Percentiles rank a stretch among this genome's conserved stretches.
phyloP scores from a whole-genome alignment of 2,113 vertebrate genomes.

The Elaphurus davidianus region DNA sequence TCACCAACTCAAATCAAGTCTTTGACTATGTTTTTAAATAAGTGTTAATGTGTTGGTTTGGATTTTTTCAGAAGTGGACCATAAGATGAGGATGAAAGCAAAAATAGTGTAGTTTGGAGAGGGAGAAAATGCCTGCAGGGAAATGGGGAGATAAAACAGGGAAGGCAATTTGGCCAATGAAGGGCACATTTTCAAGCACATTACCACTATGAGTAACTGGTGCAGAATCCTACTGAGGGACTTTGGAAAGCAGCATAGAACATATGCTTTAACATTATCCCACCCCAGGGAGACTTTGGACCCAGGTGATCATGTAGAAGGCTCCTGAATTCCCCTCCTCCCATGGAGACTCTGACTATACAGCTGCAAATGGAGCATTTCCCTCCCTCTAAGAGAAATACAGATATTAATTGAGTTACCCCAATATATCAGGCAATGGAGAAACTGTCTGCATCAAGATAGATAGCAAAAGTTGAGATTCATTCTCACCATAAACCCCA shows the following conservation, averaged over 20 bases:
- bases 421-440: not conserved
- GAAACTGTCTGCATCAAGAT: not conserved
- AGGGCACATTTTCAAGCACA: slow-evolving; percentile 26
- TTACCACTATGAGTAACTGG: not conserved
- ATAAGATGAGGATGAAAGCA: slow-evolving; percentile 17
- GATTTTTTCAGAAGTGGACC: not conserved
- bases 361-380: not conserved
- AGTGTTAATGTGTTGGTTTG: not conserved
- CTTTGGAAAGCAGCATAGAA: not conserved
- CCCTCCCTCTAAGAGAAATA: not conserved
- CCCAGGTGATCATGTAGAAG: not conserved
- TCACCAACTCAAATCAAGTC: not conserved
- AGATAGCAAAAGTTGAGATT: not conserved
- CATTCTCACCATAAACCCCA: not conserved
- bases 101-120: not conserved
- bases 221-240: slow-evolving; percentile 22
- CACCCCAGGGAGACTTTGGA: not conserved
- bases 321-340: not conserved
- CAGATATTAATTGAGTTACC: not conserved
- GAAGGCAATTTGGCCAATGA: not conserved
- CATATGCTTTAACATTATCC: not conserved
- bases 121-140: not conserved
- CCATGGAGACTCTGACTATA: not conserved
- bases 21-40: slow-evolving; percentile 19
- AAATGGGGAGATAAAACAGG: not conserved